phyloP scores from a whole-genome alignment of 23 tunicate genomes.

The Diplosoma virens region DNA sequence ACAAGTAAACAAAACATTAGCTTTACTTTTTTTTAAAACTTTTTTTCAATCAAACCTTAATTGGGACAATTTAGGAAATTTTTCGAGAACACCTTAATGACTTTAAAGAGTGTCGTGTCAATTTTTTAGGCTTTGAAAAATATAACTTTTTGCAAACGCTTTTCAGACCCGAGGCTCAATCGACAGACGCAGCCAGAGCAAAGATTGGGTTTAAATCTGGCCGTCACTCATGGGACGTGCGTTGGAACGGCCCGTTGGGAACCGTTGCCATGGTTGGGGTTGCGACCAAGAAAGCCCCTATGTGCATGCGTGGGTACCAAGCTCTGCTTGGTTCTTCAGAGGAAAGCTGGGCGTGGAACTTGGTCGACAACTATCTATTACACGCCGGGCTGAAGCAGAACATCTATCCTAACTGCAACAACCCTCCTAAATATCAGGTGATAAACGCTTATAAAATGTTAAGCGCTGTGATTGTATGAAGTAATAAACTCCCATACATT shows the following conservation, averaged over 20 bases:
- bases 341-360: constrained; percentile 91
- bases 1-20: too few relatives aligned
- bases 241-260: constrained; percentile 75
- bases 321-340: constrained; percentile 63
- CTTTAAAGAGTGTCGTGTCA: too few relatives aligned
- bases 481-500: too few relatives aligned
- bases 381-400: constrained; percentile 58
- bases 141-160: background rate
- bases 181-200: constrained; percentile 73
- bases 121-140: too few relatives aligned
- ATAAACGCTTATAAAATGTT: too few relatives aligned
- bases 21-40: too few relatives aligned
- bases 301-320: constrained; percentile 57
- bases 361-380: constrained; percentile 70
- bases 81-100: too few relatives aligned
- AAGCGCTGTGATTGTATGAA: too few relatives aligned
- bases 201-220: constrained; percentile 76
- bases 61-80: too few relatives aligned
- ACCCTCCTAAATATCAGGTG: constrained; percentile 73
- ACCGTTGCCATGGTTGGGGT: constrained; percentile 88
- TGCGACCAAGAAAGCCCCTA: constrained; percentile 70
- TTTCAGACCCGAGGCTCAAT: constrained; percentile 76
- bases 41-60: too few relatives aligned
- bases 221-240: constrained; percentile 75
- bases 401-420: constrained; percentile 67